Evolutionary conservation across 2,113 vertebrate species (phyloP).

Genomic region (Pholis gunnellus): DNA sequence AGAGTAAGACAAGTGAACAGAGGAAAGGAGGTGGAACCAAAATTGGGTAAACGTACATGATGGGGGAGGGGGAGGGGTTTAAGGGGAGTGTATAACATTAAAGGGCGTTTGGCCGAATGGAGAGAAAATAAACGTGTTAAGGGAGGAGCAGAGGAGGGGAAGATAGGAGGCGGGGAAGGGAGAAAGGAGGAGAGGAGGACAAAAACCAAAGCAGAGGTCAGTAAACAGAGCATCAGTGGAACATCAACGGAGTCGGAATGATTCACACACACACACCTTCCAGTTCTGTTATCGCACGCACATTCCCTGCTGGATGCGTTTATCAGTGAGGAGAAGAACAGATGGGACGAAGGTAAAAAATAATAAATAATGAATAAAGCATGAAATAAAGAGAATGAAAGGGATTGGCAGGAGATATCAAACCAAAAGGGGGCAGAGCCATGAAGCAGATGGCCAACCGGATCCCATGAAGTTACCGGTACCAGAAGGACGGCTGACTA

Average conservation of each 20-base stretch:
- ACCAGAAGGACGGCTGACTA: neutral
- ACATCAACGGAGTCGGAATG: constrained; percentile 80
- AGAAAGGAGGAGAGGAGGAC: constrained; percentile 71
- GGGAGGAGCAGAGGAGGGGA: constrained; percentile 55
- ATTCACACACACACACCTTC: constrained; percentile 28
- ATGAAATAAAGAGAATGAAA: constrained; percentile 58
- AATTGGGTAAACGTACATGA: constrained; percentile 19
- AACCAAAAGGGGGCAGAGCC: constrained; percentile 33
- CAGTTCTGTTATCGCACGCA: constrained; percentile 39
- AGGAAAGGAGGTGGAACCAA: constrained; percentile 13
- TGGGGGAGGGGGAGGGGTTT: neutral
- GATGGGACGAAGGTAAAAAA: constrained; percentile 56
- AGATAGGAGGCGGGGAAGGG: constrained; percentile 51
- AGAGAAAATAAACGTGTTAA: constrained; percentile 51
- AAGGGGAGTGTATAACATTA: constrained; percentile 19
- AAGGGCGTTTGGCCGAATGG: constrained; percentile 26
- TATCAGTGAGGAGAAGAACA: constrained; percentile 40
- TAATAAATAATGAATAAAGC: constrained; percentile 66
- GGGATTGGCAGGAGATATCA: constrained; percentile 24
- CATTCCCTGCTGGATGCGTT: constrained; percentile 56
- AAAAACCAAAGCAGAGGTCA: constrained; percentile 84
- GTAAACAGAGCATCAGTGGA: constrained; percentile 83
- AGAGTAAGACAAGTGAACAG: constrained; percentile 29
- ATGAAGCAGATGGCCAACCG: constrained; percentile 25
- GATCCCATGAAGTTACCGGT: neutral